These are phyloP conservation scores for Drosophila koepferae DNA, from an alignment of 2,888 invertebrate genomes.

Conservation along the genomic window DNA sequence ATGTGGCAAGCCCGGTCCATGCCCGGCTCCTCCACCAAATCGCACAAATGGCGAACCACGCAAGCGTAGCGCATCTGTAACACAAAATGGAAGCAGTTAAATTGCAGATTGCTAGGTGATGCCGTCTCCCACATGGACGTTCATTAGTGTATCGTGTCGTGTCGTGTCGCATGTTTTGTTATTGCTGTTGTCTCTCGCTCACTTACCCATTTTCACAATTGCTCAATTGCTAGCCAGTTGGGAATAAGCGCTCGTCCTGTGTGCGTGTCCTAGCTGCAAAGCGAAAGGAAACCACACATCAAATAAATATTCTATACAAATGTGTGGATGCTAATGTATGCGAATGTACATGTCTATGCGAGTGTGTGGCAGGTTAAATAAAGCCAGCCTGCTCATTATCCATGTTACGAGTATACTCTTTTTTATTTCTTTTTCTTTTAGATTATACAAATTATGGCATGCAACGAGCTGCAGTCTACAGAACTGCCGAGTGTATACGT, in stretches of 20 bases:
- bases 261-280: constrained; percentile 56
- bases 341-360: not conserved
- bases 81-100: constrained; percentile 8
- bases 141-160: constrained; percentile 36
- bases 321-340: constrained; percentile 5
- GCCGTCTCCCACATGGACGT: constrained; percentile 31
- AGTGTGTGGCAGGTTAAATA: constrained; percentile 49
- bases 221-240: constrained; percentile 69
- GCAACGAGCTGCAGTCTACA: not conserved
- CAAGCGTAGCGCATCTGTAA: constrained; percentile 86
- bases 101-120: constrained; percentile 26
- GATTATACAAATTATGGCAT: not conserved
- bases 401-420: constrained; percentile 42
- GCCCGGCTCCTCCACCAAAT: constrained; percentile 81
- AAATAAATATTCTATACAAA: constrained; percentile 36
- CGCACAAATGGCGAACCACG: constrained; percentile 89
- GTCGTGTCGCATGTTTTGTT: not conserved
- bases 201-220: constrained; percentile 71
- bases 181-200: constrained; percentile 9
- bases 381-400: constrained; percentile 58
- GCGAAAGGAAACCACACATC: constrained; percentile 40
- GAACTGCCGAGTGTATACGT: too few relatives aligned
- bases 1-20: constrained; percentile 35
- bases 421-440: not conserved
- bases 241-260: constrained; percentile 48